Evolutionary conservation across 2,888 invertebrate genomes (phyloP).

Genomic region (Andricus curvator): DNA sequence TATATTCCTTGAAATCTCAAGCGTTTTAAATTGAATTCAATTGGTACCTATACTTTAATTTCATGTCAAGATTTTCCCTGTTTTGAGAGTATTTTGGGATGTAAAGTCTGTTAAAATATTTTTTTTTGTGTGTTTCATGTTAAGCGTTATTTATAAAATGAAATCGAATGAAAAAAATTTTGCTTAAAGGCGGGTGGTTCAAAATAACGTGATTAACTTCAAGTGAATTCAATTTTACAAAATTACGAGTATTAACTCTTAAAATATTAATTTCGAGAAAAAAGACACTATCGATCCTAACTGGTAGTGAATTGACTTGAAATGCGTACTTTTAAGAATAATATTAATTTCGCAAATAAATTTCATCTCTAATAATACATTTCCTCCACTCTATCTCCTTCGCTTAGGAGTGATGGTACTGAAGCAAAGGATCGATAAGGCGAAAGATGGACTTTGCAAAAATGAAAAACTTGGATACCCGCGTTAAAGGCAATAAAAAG

Average conservation of each 20-base stretch:
- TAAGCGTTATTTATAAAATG: too few relatives aligned
- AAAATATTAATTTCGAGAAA: neutral
- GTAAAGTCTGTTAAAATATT: too few relatives aligned
- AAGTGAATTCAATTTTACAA: too few relatives aligned
- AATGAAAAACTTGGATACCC: neutral
- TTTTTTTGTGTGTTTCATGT: too few relatives aligned
- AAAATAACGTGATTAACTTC: too few relatives aligned
- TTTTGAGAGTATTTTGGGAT: too few relatives aligned
- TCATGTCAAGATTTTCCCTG: too few relatives aligned
- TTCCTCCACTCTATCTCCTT: slow-evolving; percentile 10
- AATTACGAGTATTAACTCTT: neutral
- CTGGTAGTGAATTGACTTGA: neutral
- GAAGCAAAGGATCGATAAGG: slow-evolving; percentile 31
- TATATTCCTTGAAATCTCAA: too few relatives aligned
- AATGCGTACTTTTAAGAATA: slow-evolving; percentile 1
- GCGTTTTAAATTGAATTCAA: too few relatives aligned
- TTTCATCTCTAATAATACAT: slow-evolving; percentile 26
- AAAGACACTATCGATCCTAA: neutral
- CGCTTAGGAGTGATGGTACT: slow-evolving; percentile 26
- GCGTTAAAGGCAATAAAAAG: slow-evolving; percentile 17
- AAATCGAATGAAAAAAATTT: too few relatives aligned
- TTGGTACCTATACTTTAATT: too few relatives aligned
- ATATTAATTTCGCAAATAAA: slow-evolving; percentile 7
- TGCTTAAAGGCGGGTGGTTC: too few relatives aligned
- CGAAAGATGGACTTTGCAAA: slow-evolving; percentile 6